Conservation (phyloP, 2,113 vertebrate species). For the Bos indicus region DNA sequence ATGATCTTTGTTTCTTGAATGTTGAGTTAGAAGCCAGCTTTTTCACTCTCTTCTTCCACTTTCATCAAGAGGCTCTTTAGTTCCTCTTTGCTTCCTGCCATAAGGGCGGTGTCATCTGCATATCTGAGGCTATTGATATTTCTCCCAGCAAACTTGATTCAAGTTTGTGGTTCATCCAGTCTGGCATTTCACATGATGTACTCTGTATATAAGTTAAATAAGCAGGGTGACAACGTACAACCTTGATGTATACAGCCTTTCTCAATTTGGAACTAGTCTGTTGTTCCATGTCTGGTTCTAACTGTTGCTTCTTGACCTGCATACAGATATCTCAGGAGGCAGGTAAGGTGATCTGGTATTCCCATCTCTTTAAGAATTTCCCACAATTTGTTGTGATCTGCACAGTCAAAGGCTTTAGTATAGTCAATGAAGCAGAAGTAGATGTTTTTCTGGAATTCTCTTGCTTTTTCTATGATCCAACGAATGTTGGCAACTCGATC, state of each 20-base stretch:
- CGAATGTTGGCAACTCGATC: not conserved
- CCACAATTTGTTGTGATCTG: fast-evolving
- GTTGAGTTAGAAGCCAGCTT: not conserved
- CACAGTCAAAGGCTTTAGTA: not conserved
- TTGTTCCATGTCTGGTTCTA: not conserved
- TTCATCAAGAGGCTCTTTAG: not conserved
- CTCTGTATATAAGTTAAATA: not conserved
- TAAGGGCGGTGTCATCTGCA: not conserved
- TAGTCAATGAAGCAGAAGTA: not conserved
- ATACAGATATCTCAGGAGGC: not conserved
- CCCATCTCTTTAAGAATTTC: not conserved
- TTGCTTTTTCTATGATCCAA: not conserved
- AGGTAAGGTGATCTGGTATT: not conserved
- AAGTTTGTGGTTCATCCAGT: not conserved
- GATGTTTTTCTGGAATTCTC: not conserved
- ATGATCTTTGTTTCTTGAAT: not conserved
- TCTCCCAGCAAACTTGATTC: not conserved
- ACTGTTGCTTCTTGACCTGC: not conserved
- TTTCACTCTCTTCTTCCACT: not conserved
- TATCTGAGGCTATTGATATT: not conserved
- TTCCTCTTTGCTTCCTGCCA: not conserved
- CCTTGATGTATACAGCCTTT: not conserved
- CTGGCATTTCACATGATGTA: not conserved
- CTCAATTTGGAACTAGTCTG: not conserved
- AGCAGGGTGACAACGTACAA: not conserved